These are phyloP conservation scores for Aelia acuminata DNA, from an alignment of 2,888 invertebrate species.

Conservation along the genomic window DNA sequence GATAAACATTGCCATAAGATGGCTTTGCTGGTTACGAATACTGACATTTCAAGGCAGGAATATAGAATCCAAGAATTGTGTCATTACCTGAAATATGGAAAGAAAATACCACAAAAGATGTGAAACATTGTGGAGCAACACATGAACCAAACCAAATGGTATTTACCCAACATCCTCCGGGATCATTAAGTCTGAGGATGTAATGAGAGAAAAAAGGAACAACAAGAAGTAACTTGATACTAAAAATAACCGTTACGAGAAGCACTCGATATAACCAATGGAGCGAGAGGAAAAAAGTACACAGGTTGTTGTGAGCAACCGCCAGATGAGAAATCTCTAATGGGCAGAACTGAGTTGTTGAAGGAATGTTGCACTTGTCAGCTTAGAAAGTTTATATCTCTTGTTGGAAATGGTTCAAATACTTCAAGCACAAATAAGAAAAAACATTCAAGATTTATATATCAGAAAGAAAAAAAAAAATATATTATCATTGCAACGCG, in stretches of 20 bases:
- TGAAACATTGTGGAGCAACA: not conserved
- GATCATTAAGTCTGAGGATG: not conserved
- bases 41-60: not conserved
- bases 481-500: no score
- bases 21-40: not conserved
- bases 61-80: not conserved
- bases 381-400: not conserved
- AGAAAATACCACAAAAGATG: not conserved
- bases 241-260: not conserved
- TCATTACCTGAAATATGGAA: conserved; percentile 26
- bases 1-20: not conserved
- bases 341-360: not conserved
- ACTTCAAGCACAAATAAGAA: no score
- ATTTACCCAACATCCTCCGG: not conserved
- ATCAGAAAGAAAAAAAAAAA: no score
- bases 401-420: not conserved
- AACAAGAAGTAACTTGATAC: not conserved
- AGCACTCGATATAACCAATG: not conserved
- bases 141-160: not conserved
- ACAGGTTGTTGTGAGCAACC: not conserved
- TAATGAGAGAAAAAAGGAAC: not conserved
- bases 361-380: not conserved
- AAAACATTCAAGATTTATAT: no score
- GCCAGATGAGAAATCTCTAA: conserved; percentile 1
- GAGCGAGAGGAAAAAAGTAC: not conserved